Percentiles rank a stretch among this genome's conserved stretches.
These are phyloP conservation scores for Amphipyra tragopoginis DNA, from an alignment of 2,888 invertebrate species.

Conservation along the genomic window DNA sequence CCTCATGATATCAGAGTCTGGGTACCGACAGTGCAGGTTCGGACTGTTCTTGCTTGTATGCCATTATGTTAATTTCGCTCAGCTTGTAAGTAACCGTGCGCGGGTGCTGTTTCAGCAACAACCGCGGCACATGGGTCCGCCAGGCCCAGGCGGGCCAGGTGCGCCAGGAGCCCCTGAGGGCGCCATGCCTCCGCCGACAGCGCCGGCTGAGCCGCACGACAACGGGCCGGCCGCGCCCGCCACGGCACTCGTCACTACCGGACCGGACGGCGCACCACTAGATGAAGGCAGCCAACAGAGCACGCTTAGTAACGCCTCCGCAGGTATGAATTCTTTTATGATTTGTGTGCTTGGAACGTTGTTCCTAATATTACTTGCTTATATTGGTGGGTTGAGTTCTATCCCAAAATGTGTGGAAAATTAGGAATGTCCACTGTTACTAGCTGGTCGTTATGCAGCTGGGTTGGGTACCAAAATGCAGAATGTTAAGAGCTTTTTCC, in stretches of 20 bases:
- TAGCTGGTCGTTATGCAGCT: too few species aligned
- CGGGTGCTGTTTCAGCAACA: conserved; percentile 79
- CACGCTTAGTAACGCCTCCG: conserved; percentile 97
- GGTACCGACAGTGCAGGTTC: too few species aligned
- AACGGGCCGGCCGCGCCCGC: conserved; percentile 93
- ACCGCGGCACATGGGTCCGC: conserved; percentile 89
- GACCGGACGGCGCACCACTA: conserved; percentile 96
- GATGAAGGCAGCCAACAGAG: conserved; percentile 98
- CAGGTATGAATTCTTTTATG: conserved; percentile 88
- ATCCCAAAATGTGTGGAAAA: too few species aligned
- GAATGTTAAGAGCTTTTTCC: too few species aligned
- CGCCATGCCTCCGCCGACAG: conserved; percentile 91
- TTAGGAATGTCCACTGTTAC: too few species aligned
- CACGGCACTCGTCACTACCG: conserved; percentile 96
- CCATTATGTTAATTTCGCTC: neutral
- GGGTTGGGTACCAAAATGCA: too few species aligned
- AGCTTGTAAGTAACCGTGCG: conserved; percentile 8
- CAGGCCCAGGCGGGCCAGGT: conserved; percentile 81
- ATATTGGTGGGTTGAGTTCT: too few species aligned
- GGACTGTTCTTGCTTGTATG: too few species aligned
- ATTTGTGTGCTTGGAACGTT: neutral
- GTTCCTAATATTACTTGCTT: too few species aligned
- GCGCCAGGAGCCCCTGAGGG: conserved; percentile 82
- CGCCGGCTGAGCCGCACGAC: conserved; percentile 91
- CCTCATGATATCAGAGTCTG: too few species aligned